phyloP scores from a whole-genome alignment of 1,140 invertebrate genomes.

The Drosophila sulfurigaster region DNA sequence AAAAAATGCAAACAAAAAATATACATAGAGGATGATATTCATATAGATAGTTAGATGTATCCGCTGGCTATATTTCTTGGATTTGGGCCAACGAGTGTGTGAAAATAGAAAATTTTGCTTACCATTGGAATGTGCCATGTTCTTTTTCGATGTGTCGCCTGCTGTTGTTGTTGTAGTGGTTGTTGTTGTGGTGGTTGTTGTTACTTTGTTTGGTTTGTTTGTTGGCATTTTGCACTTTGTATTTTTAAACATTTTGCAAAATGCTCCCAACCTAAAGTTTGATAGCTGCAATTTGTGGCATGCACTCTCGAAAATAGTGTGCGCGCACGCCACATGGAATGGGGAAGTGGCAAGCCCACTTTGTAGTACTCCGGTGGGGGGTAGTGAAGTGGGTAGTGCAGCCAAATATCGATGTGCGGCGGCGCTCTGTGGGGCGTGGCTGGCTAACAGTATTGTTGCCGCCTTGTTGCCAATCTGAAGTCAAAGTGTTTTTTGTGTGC shows the following conservation, averaged over 20 bases:
- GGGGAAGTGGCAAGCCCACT: slow-evolving; percentile 24
- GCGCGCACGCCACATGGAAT: slow-evolving; percentile 17
- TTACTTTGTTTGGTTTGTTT: slow-evolving; percentile 54
- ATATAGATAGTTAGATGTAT: slow-evolving; percentile 55
- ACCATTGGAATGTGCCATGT: slow-evolving; percentile 73
- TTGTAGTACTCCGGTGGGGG: not conserved
- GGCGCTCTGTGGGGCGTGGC: slow-evolving; percentile 30
- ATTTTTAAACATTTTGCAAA: slow-evolving; percentile 75
- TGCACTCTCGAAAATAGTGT: slow-evolving; percentile 43
- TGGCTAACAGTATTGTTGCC: slow-evolving; percentile 16
- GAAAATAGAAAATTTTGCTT: slow-evolving; percentile 74
- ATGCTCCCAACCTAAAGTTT: slow-evolving; percentile 52
- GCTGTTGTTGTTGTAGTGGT: slow-evolving; percentile 12
- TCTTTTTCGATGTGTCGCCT: slow-evolving; percentile 30
- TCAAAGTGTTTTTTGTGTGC: slow-evolving; percentile 7
- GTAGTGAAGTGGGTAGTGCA: not conserved
- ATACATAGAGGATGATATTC: slow-evolving; percentile 35
- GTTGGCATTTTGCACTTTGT: slow-evolving; percentile 56
- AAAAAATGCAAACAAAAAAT: slow-evolving; percentile 35
- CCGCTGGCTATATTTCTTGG: slow-evolving; percentile 74
- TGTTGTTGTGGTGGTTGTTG: slow-evolving; percentile 41
- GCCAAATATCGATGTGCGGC: slow-evolving; percentile 23
- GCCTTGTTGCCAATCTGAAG: slow-evolving; percentile 42
- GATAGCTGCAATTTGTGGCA: slow-evolving; percentile 64
- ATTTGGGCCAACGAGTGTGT: slow-evolving; percentile 79